Base-by-base conservation (phyloP, 2,797 vertebrate species). In the Pantherophis alleghaniensis region DNA sequence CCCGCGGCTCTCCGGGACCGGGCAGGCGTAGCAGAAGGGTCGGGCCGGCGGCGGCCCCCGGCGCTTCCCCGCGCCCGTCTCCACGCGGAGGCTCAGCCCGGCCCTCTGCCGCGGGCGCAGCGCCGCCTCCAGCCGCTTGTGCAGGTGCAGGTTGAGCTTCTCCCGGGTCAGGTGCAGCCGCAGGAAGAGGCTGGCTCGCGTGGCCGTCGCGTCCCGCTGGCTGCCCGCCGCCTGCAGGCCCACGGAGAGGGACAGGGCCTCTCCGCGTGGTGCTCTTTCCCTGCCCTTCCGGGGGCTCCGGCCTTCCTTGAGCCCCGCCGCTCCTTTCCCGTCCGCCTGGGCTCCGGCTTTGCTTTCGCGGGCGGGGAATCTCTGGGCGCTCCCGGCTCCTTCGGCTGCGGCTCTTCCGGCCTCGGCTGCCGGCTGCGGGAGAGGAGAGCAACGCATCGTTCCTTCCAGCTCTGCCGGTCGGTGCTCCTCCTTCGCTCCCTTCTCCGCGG, bases 11-110 rank as follows among this genome's bases (percentile, higher is more conserved):
- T 90, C 86, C 26, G 63, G 32, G 1, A 55, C 53, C 79, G 87
- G 42, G 91, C 91, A 92, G 32, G 87, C 60, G 2, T 90, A 92
- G 63, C 55, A 87, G 56, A 92, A 92, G 55, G 93, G 89, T 4
- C 89, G 60, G 22, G 7, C n/a, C 0, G 28, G 32, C 2, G n/a
- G 63, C 11, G 18, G 51, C 7, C n/a, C 24, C 4, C 16, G 24
- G 3, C 12, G 26, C 1, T 4, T 37, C 1, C 7, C 89, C 18
- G 20, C 26, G 42, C 53, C 56, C 13, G 60, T 4, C 20, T 66
- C 47, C 0, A 90, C 12, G 0, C 11, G 12, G 22, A 92, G 20
- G 6, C 57, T 22, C 53, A 86, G 51, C 5, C 13, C 37, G 0
- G 59, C 91, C 2, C 20, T 53, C 7, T 53, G 91, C 4, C 0